Conservation (phyloP, 2,797 vertebrate genomes). For the Crocodylus rhombifer region DNA sequence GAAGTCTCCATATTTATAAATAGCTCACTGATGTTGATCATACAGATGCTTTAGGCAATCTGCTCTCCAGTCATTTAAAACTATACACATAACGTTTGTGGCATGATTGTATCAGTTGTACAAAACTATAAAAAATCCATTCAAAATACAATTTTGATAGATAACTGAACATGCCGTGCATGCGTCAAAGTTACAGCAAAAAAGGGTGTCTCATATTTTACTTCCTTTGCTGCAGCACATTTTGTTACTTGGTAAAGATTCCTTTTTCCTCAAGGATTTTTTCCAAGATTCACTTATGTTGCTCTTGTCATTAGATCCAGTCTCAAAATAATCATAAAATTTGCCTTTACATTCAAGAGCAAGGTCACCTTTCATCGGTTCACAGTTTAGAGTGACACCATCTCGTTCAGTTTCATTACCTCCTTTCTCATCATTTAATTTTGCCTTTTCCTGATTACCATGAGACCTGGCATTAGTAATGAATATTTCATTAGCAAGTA, state of each 20-base stretch:
- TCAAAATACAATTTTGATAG: conserved; percentile 76
- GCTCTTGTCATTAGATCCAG: conserved; percentile 81
- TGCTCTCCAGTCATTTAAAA: conserved; percentile 74
- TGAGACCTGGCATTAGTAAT: conserved; percentile 76
- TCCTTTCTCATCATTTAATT: conserved; percentile 72
- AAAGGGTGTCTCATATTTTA: conserved; percentile 83
- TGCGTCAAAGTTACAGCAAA: conserved; percentile 58
- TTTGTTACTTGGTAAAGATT: conserved; percentile 80
- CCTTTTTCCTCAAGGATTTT: conserved; percentile 84
- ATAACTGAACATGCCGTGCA: conserved; percentile 70
- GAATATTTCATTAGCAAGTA: conserved; percentile 82
- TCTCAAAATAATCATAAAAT: conserved; percentile 83
- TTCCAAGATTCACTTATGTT: conserved; percentile 83
- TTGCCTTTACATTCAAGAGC: conserved; percentile 82
- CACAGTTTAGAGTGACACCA: conserved; percentile 67
- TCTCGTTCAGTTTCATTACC: conserved; percentile 72
- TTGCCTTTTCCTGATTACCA: conserved; percentile 78
- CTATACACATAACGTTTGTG: conserved; percentile 58
- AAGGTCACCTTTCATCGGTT: conserved; percentile 74
- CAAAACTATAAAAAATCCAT: conserved; percentile 84
- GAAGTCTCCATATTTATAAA: conserved; percentile 71
- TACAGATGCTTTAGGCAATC: conserved; percentile 70
- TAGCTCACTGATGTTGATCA: conserved; percentile 64
- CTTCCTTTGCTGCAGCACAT: conserved; percentile 87
- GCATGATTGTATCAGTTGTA: conserved; percentile 79